Conservation (phyloP, 2,797 vertebrate species). For the Propithecus deckenii region DNA sequence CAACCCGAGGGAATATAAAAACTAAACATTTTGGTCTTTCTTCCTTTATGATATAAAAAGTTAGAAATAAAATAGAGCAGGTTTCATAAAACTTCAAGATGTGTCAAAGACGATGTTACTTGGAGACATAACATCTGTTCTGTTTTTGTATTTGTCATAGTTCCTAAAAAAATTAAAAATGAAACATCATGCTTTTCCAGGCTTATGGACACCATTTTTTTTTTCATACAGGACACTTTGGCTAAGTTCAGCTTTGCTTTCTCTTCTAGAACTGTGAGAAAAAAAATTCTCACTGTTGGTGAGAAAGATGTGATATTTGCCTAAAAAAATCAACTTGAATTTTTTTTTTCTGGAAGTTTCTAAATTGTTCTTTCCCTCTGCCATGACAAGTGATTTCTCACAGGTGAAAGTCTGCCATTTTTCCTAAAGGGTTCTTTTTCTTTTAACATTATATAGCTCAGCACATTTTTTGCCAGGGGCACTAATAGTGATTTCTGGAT, state of each 20-base stretch:
- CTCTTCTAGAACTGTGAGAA: conserved; percentile 65
- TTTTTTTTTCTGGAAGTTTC: conserved; percentile 27
- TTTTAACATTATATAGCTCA: conserved; percentile 2
- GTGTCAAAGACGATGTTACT: conserved; percentile 80
- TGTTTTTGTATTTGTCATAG: conserved; percentile 77
- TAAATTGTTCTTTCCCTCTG: conserved; percentile 34
- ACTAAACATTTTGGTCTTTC: conserved; percentile 51
- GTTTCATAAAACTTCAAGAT: conserved; percentile 77
- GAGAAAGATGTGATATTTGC: conserved; percentile 65
- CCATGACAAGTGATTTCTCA: conserved; percentile 42
- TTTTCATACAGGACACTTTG: conserved; percentile 41
- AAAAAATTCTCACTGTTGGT: conserved; percentile 53
- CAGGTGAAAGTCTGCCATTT: conserved; percentile 51
- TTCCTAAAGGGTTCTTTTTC: neutral
- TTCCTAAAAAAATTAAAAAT: conserved; percentile 73
- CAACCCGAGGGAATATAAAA: conserved; percentile 35
- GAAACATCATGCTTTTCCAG: conserved; percentile 72
- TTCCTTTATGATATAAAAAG: conserved; percentile 56
- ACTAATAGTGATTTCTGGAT: conserved; percentile 47
- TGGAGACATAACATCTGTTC: conserved; percentile 79
- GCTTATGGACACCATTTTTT: conserved; percentile 64
- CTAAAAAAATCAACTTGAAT: conserved; percentile 50
- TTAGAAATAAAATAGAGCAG: conserved; percentile 68
- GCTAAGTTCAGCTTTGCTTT: conserved; percentile 58
- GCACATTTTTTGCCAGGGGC: conserved; percentile 26